A percentile compares a stretch with the other conserved stretches of the same genome.
Conservation (phyloP, 2,888 invertebrate species). For the Drosophila pseudotakahashii region DNA sequence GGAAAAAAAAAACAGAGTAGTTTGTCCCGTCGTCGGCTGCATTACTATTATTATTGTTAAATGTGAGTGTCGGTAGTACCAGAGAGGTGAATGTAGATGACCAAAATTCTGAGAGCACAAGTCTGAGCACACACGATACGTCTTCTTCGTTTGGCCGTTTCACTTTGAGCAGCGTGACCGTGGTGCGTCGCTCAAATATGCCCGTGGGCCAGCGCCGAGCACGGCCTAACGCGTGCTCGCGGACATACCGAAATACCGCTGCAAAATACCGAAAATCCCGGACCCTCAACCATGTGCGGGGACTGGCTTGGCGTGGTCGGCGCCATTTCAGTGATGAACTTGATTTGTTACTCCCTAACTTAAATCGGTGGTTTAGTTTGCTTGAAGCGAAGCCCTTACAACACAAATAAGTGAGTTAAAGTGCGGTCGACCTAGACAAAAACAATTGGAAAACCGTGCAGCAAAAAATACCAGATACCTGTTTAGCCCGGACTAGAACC, state of each 20-base stretch:
- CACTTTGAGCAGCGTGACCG: slow-evolving; percentile 21
- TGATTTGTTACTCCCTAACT: no score
- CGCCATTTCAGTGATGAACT: no score
- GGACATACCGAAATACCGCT: no score
- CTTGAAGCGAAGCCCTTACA: no score
- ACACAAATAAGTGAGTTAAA: background rate
- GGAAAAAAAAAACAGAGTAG: background rate
- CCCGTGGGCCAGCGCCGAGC: no score
- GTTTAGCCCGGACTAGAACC: background rate
- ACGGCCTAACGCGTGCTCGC: no score
- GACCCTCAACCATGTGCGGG: no score
- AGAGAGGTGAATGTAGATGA: slow-evolving; percentile 64
- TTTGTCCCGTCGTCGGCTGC: slow-evolving; percentile 9
- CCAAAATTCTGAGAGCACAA: slow-evolving; percentile 77
- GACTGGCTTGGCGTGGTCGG: no score
- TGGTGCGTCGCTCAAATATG: no score
- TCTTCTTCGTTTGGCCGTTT: slow-evolving; percentile 54
- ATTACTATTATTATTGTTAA: slow-evolving; percentile 17
- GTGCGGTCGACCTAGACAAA: background rate
- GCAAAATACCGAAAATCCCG: no score
- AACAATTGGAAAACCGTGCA: background rate
- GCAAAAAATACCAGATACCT: background rate
- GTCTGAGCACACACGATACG: slow-evolving; percentile 75
- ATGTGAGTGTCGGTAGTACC: slow-evolving; percentile 54
- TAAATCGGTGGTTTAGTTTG: no score